phyloP scores from a whole-genome alignment of 2,888 invertebrate genomes.

The Rhynchonema sp. region DNA sequence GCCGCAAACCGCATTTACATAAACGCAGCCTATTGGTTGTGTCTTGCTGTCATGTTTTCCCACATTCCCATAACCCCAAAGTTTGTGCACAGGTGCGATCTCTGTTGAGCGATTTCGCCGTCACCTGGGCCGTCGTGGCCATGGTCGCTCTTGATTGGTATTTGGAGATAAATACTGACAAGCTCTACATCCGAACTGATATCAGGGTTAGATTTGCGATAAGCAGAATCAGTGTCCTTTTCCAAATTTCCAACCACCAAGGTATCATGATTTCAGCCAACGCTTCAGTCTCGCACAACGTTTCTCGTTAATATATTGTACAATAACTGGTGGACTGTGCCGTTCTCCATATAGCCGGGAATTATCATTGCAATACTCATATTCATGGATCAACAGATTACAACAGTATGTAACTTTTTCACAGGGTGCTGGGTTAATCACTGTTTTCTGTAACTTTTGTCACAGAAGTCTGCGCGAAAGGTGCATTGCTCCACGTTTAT shows the following conservation, averaged over 20 bases:
- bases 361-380: slow-evolving; percentile 81
- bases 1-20: no score
- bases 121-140: slow-evolving; percentile 72
- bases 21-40: no score
- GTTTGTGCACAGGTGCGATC: background rate
- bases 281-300: background rate
- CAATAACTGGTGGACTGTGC: background rate
- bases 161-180: slow-evolving; percentile 67
- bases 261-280: background rate
- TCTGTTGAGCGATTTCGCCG: slow-evolving; percentile 76
- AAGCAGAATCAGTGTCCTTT: no score
- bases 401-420: slow-evolving; percentile 10
- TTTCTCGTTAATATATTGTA: background rate
- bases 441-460: no score
- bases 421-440: no score
- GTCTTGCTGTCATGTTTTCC: no score
- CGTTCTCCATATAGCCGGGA: slow-evolving; percentile 51
- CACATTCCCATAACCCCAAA: no score
- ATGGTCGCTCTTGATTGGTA: slow-evolving; percentile 63
- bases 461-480: no score
- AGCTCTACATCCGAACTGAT: slow-evolving; percentile 49
- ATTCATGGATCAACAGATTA: slow-evolving; percentile 97
- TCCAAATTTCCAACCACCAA: no score
- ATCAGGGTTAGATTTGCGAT: slow-evolving; percentile 8
- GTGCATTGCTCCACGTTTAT: no score